phyloP scores from a whole-genome alignment of 2,888 invertebrate species.

The Eupithecia exiguata region DNA sequence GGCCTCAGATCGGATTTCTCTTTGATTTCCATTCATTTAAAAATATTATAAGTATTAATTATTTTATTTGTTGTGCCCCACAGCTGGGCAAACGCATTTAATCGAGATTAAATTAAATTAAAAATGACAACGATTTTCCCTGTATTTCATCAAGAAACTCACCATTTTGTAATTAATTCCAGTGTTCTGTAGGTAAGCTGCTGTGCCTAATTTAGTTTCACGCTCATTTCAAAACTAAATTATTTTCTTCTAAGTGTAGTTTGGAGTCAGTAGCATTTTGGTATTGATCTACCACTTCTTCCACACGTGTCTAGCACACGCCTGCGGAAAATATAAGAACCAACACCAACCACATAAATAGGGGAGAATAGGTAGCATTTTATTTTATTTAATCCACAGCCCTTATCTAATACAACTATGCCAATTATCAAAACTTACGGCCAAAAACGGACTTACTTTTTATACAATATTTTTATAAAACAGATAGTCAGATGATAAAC shows the following conservation, averaged over 20 bases:
- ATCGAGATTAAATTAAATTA: neutral
- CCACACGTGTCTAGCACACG: neutral
- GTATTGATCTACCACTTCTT: neutral
- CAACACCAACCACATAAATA: too few relatives aligned
- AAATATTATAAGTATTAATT: neutral
- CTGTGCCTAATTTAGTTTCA: slow-evolving; percentile 26
- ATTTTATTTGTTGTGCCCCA: neutral
- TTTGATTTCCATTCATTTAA: neutral
- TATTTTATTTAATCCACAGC: too few relatives aligned
- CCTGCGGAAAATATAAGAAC: neutral
- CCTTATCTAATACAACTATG: too few relatives aligned
- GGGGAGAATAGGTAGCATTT: too few relatives aligned
- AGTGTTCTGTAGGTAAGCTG: neutral
- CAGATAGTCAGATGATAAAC: too few relatives aligned
- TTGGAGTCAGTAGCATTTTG: neutral
- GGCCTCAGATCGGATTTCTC: neutral
- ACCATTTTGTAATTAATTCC: slow-evolving; percentile 26
- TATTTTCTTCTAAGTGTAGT: neutral
- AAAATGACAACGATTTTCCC: neutral
- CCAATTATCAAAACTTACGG: too few relatives aligned
- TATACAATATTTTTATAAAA: too few relatives aligned
- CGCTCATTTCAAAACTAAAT: slow-evolving; percentile 22
- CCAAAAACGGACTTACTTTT: too few relatives aligned
- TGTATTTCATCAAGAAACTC: slow-evolving; percentile 14
- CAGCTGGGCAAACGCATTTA: neutral